Evolutionary conservation across 1,140 invertebrate species (phyloP), one percentile per base, ranked within the genome.

Genomic region (Laupala kohalensis): DNA sequence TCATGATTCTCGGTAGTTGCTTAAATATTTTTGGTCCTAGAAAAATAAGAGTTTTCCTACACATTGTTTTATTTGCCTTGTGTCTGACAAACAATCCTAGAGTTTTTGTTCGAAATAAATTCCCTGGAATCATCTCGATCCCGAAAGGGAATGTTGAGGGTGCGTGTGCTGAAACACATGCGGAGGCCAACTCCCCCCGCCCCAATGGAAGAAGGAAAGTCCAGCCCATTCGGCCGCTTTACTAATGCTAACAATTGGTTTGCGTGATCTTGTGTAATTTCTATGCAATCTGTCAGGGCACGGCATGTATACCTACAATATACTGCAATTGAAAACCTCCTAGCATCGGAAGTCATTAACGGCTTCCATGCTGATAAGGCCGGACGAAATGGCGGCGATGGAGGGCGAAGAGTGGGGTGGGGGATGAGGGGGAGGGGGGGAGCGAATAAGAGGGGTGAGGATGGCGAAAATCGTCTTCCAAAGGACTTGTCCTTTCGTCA

Each of bases 271-370:
- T 70, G 13, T 62, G 69, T 70, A 70, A 70, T 70, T 64, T 70
- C 69, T 70, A 70, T 64, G 69, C 69, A 64, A 70, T 70, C 62
- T 26, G 30, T 64, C 69, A 37, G 30, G 3, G 13, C 69, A 53
- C 37, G 37, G 37, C 37, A 70, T 29, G 69, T 27, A 70, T 70
- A 70, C 69, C 69, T 26, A 70, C 69, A 70, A 64, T 70, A 29
- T 6, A 25, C 69, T 26, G 69, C 69, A 70, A 70, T 70, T 70
- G 69, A 70, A 70, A 70, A 70, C 25, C 30, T 53, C 25, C 62
- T 29, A 62, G 29, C 69, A 70, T 70, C 69, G 69, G 69, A 70
- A 70, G 69, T 70, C 69, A 70, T 70, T 70, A 70, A 70, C 69
- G 69, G 69, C 69, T 70, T 37, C 69, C 69, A 70, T 5, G 19